Evolutionary conservation across 2,113 vertebrate genomes (phyloP).

Genomic region (Platycercus adscitus): DNA sequence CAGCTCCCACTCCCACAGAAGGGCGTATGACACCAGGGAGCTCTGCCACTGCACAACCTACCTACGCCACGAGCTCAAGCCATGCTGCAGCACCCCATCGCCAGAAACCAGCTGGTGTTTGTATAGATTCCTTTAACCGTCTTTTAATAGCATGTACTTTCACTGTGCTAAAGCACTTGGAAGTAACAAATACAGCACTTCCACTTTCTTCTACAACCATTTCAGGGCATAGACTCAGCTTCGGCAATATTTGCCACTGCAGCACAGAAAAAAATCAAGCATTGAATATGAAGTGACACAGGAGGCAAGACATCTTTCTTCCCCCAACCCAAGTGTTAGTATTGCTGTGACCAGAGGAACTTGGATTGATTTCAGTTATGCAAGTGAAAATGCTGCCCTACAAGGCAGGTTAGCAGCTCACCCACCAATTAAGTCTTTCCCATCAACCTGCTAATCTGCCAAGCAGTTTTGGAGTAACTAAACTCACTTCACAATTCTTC

Average conservation of each 20-base stretch:
- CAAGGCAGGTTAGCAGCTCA: background rate
- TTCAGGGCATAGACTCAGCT: background rate
- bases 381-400: background rate
- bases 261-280: background rate
- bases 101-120: slow-evolving; percentile 55
- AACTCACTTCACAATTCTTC: background rate
- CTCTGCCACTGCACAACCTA: background rate
- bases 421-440: background rate
- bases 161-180: background rate
- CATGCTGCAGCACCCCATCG: background rate
- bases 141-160: slow-evolving; percentile 58
- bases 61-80: background rate
- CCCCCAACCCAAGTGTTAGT: background rate
- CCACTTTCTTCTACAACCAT: background rate
- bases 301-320: background rate
- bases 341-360: background rate
- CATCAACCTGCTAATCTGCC: background rate
- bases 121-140: slow-evolving; percentile 31
- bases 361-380: background rate
- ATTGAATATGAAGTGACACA: background rate
- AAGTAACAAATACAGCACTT: background rate
- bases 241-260: fast-evolving
- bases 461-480: background rate
- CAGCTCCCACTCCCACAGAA: background rate
- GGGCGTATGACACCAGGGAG: background rate